Conservation (phyloP, 2,888 invertebrate genomes). For the Mimumesa dahlbomi region DNA sequence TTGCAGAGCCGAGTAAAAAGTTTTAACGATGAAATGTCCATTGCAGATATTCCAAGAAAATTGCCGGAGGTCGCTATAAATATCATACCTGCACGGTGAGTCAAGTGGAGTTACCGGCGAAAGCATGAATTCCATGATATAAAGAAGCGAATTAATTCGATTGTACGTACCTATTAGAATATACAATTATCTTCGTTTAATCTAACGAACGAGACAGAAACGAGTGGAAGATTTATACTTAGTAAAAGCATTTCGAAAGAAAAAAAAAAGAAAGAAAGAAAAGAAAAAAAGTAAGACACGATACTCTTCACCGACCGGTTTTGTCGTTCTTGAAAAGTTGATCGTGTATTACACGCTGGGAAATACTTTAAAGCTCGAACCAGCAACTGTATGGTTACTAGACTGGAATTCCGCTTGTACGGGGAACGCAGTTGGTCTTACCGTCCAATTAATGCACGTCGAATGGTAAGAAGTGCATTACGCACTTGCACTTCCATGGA, state of each 20-base stretch:
- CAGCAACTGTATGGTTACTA: slow-evolving; percentile 69
- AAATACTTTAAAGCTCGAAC: slow-evolving; percentile 59
- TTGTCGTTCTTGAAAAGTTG: slow-evolving; percentile 27
- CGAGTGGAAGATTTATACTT: slow-evolving; percentile 5
- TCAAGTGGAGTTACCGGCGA: slow-evolving; percentile 19
- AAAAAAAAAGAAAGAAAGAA: background rate
- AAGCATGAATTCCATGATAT: slow-evolving; percentile 1
- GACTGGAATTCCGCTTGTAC: slow-evolving; percentile 72
- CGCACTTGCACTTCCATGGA: slow-evolving; percentile 44
- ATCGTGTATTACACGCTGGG: slow-evolving; percentile 48
- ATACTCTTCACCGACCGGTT: slow-evolving; percentile 21
- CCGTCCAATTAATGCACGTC: slow-evolving; percentile 64
- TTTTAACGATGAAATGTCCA: slow-evolving; percentile 18
- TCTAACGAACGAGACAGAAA: background rate
- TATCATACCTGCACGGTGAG: slow-evolving; percentile 19
- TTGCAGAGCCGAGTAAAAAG: background rate
- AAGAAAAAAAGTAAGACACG: background rate
- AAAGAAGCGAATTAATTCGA: slow-evolving; percentile 5
- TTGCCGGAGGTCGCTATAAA: slow-evolving; percentile 37
- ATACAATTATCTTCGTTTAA: background rate
- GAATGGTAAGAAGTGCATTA: slow-evolving; percentile 57
- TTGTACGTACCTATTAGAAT: background rate
- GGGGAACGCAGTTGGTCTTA: slow-evolving; percentile 50
- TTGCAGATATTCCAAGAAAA: slow-evolving; percentile 37
- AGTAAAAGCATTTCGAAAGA: slow-evolving; percentile 4